Percentiles rank a stretch among this genome's conserved stretches.
These are phyloP conservation scores for Xylocampa areola DNA, from an alignment of 2,888 invertebrate genomes.

Conservation along the genomic window DNA sequence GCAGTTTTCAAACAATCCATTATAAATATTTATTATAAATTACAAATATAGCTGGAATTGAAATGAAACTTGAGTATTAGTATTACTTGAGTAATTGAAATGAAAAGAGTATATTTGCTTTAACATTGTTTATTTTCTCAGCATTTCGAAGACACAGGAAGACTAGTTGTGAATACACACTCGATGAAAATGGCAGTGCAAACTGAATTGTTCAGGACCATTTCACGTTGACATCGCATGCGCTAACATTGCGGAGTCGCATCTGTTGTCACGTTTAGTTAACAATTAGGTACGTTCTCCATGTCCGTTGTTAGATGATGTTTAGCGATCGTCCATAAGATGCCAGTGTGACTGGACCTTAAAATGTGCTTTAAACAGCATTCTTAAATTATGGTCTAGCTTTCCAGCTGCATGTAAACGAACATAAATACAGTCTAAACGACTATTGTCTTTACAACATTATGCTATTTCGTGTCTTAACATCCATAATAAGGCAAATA, in stretches of 20 bases:
- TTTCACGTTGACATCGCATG: not conserved
- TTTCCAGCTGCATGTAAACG: slow-evolving; percentile 29
- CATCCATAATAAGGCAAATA: slow-evolving; percentile 55
- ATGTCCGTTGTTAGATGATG: too few species aligned
- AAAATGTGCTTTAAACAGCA: not conserved
- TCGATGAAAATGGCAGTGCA: slow-evolving; percentile 26
- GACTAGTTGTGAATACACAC: slow-evolving; percentile 34
- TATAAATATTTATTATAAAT: slow-evolving; percentile 3
- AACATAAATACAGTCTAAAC: slow-evolving; percentile 29
- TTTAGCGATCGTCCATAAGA: not conserved
- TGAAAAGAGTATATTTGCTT: slow-evolving; percentile 27
- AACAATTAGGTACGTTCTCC: too few species aligned
- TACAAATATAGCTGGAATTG: slow-evolving; percentile 12
- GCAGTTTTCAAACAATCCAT: slow-evolving; percentile 13
- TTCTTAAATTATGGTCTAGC: slow-evolving; percentile 20
- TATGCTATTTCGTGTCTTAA: slow-evolving; percentile 49
- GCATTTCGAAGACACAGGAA: slow-evolving; percentile 35
- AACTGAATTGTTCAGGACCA: not conserved
- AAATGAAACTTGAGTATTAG: slow-evolving; percentile 47
- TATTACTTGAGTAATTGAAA: too few species aligned
- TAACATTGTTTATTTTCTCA: slow-evolving; percentile 32
- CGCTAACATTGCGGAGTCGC: too few species aligned
- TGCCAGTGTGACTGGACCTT: slow-evolving; percentile 6
- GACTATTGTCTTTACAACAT: slow-evolving; percentile 42
- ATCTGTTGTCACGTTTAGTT: too few species aligned